A percentile compares a stretch with the other conserved stretches of the same genome.
Evolutionary conservation across 2,797 vertebrate species (phyloP).

Genomic region (Sparidentex hasta): DNA sequence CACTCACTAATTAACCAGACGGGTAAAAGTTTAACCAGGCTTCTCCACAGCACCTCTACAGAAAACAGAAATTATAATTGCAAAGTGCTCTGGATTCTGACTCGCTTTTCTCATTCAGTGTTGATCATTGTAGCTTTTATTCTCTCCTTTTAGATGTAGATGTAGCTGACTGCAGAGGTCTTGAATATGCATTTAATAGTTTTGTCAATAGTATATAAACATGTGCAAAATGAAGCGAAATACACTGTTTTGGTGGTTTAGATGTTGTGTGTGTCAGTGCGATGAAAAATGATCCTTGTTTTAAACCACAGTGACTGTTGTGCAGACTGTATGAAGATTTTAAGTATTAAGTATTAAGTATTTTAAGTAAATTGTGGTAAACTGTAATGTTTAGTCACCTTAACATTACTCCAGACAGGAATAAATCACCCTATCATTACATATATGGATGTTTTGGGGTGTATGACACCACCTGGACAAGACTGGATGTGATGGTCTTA

Average conservation of each 20-base stretch:
- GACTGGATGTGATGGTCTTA: neutral
- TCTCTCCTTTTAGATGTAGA: neutral
- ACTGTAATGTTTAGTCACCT: neutral
- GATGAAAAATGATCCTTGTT: too few species aligned
- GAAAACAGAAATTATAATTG: slow-evolving; percentile 1
- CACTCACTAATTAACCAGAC: slow-evolving; percentile 83
- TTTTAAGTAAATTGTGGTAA: neutral
- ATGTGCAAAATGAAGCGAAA: neutral
- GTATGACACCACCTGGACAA: neutral
- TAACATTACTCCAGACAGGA: neutral
- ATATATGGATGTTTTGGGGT: neutral
- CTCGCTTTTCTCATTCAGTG: neutral
- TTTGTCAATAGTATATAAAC: neutral
- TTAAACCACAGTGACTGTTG: neutral
- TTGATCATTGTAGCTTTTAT: too few species aligned
- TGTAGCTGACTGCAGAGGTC: neutral
- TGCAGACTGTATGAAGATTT: neutral
- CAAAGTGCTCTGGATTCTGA: neutral
- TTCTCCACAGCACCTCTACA: slow-evolving; percentile 19
- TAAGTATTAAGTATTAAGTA: neutral
- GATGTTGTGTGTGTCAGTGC: neutral
- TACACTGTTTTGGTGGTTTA: too few species aligned
- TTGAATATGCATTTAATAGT: neutral
- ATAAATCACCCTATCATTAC: neutral
- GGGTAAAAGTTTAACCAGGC: slow-evolving; percentile 83